Percentiles rank a stretch among this genome's conserved stretches.
These are phyloP conservation scores for Sialia sialis DNA, from an alignment of 2,113 vertebrate species.

Conservation along the genomic window DNA sequence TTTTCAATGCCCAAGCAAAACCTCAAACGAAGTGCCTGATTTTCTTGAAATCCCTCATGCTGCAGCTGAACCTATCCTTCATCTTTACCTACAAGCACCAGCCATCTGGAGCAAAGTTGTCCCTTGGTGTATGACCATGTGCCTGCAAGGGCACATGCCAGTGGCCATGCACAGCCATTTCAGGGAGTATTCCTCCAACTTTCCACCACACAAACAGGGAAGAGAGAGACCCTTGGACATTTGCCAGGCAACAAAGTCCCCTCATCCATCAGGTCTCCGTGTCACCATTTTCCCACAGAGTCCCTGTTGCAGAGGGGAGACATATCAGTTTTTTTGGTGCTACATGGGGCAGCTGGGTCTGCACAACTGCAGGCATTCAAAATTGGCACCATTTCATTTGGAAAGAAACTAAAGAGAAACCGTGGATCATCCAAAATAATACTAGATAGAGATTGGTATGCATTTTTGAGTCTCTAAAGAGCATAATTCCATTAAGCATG, in stretches of 20 bases:
- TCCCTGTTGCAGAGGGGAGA: rapidly evolving
- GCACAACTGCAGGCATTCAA: not conserved
- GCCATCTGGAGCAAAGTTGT: not conserved
- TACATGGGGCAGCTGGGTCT: not conserved
- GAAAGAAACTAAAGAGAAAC: not conserved
- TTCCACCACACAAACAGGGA: not conserved
- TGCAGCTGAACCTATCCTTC: not conserved
- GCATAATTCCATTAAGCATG: not conserved
- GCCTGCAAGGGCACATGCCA: not conserved
- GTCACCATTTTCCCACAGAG: not conserved
- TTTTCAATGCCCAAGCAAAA: not conserved
- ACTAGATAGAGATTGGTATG: not conserved
- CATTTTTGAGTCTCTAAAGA: not conserved
- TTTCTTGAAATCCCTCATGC: not conserved
- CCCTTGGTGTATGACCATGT: not conserved
- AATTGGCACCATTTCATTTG: not conserved
- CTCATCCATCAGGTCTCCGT: not conserved
- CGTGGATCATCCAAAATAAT: not conserved
- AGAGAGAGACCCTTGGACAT: rapidly evolving
- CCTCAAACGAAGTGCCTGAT: not conserved
- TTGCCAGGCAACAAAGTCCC: not conserved
- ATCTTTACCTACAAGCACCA: rapidly evolving
- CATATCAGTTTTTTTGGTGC: not conserved
- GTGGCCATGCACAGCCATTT: not conserved
- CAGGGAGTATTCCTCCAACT: not conserved